A percentile compares a stretch with the other conserved stretches of the same genome.
phyloP scores from a whole-genome alignment of 2,797 vertebrate species.

The Sebastes taczanowskii region DNA sequence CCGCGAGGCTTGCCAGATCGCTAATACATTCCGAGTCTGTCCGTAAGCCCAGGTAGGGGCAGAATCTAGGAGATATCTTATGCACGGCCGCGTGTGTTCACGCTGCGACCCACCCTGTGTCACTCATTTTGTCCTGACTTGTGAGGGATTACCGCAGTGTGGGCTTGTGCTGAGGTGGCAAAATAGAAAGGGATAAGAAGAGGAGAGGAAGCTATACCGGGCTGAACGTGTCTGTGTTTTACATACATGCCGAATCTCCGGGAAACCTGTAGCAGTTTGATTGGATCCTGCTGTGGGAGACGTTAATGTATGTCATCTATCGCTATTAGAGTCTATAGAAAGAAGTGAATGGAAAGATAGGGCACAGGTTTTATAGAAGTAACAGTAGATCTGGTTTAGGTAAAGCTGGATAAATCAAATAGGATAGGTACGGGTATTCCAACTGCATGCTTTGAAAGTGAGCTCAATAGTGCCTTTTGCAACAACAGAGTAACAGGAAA shows the following conservation, averaged over 20 bases:
- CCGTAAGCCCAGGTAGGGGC: slow-evolving; percentile 56
- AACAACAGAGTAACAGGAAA: slow-evolving; percentile 40
- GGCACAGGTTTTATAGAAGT: slow-evolving; percentile 26
- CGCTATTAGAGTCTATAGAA: slow-evolving; percentile 24
- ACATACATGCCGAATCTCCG: slow-evolving; percentile 54
- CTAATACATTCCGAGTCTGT: slow-evolving; percentile 55
- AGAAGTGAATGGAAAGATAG: slow-evolving; percentile 20
- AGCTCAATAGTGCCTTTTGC: slow-evolving; percentile 53
- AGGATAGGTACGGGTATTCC: slow-evolving; percentile 45
- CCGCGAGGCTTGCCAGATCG: slow-evolving; percentile 21
- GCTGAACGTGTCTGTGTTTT: slow-evolving; percentile 57
- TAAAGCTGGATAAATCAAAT: slow-evolving; percentile 58
- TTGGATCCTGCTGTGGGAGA: slow-evolving; percentile 33
- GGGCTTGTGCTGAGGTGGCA: slow-evolving; percentile 76
- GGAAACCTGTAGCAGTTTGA: slow-evolving; percentile 53
- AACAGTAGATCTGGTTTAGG: slow-evolving; percentile 43
- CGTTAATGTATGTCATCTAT: slow-evolving; percentile 43
- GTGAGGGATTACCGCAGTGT: slow-evolving; percentile 77
- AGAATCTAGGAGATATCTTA: slow-evolving; percentile 64
- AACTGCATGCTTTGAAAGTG: slow-evolving; percentile 49
- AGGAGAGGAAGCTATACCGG: slow-evolving; percentile 53
- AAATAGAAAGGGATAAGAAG: slow-evolving; percentile 66
- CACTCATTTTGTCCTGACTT: slow-evolving; percentile 77
- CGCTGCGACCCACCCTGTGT: slow-evolving; percentile 70
- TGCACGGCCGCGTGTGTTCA: slow-evolving; percentile 50